These are phyloP conservation scores for Apamea monoglypha DNA, from an alignment of 2,888 invertebrate genomes.

Conservation along the genomic window DNA sequence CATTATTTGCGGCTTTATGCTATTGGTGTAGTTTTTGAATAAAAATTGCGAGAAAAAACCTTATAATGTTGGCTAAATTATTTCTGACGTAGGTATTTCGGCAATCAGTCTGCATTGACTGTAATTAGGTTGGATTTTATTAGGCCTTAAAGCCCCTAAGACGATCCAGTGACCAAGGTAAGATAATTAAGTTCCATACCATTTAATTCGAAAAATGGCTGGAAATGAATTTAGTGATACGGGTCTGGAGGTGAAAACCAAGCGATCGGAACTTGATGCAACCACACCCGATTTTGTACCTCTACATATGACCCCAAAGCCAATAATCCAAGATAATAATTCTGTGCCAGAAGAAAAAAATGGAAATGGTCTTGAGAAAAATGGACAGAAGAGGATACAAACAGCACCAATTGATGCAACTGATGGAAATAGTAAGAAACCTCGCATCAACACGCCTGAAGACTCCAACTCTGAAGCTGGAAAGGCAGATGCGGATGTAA, in stretches of 20 bases:
- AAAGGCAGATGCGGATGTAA: not conserved
- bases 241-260: slow-evolving; percentile 9
- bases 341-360: slow-evolving; percentile 1
- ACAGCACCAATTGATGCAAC: slow-evolving; percentile 1
- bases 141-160: not conserved
- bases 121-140: no score
- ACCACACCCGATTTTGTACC: slow-evolving; percentile 9
- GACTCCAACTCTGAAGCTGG: not conserved
- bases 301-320: not conserved
- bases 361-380: slow-evolving; percentile 24
- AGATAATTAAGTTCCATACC: not conserved
- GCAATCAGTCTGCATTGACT: no score
- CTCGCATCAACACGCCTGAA: slow-evolving; percentile 22
- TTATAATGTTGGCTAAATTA: not conserved
- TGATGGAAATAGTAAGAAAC: slow-evolving; percentile 35
- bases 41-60: not conserved
- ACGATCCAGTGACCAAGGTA: no score
- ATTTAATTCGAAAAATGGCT: slow-evolving; percentile 25
- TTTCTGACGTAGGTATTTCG: no score
- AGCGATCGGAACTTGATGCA: not conserved
- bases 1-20: not conserved
- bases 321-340: not conserved
- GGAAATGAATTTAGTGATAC: slow-evolving; percentile 13
- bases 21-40: not conserved
- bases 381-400: slow-evolving; percentile 41